Evolutionary conservation across 2,797 vertebrate species (phyloP).

Genomic region (Sebastes hubbsi): DNA sequence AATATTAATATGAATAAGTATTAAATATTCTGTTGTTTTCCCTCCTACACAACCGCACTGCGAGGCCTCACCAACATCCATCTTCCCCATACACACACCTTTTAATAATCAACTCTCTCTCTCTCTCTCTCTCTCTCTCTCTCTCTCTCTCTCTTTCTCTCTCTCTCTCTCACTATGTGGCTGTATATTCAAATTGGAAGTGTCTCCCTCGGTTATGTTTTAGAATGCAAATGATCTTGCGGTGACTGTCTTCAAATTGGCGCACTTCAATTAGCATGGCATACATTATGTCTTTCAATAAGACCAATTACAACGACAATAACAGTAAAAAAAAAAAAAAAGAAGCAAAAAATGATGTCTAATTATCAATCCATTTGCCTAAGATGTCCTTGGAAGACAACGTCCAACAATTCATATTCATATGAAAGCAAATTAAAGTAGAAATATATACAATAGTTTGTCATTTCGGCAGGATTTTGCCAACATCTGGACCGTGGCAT

Average conservation of each 20-base stretch:
- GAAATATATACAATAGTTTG: too few relatives aligned
- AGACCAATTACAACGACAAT: background rate
- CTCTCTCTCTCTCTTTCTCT: too few relatives aligned
- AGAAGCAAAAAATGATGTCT: background rate
- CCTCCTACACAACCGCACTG: constrained; percentile 41
- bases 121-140: too few relatives aligned
- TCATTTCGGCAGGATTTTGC: background rate
- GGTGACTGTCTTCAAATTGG: background rate
- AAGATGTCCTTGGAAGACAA: background rate
- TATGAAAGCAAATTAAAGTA: background rate
- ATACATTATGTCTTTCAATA: constrained; percentile 19
- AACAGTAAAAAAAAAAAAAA: background rate
- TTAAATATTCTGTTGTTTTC: constrained; percentile 70
- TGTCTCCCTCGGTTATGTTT: constrained; percentile 29
- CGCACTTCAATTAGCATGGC: constrained; percentile 21
- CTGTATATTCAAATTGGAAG: constrained; percentile 25
- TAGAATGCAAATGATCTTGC: constrained; percentile 42
- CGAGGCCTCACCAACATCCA: constrained; percentile 62
- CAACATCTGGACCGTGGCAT: background rate
- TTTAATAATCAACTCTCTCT: constrained; percentile 28
- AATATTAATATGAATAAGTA: constrained; percentile 80
- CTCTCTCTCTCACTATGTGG: background rate
- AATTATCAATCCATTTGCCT: background rate
- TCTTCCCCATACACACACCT: constrained; percentile 62
- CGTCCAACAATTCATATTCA: background rate